Percentiles rank a stretch among this genome's conserved stretches.
phyloP scores from a whole-genome alignment of 2,888 invertebrate species.

The Drosophila putrida region DNA sequence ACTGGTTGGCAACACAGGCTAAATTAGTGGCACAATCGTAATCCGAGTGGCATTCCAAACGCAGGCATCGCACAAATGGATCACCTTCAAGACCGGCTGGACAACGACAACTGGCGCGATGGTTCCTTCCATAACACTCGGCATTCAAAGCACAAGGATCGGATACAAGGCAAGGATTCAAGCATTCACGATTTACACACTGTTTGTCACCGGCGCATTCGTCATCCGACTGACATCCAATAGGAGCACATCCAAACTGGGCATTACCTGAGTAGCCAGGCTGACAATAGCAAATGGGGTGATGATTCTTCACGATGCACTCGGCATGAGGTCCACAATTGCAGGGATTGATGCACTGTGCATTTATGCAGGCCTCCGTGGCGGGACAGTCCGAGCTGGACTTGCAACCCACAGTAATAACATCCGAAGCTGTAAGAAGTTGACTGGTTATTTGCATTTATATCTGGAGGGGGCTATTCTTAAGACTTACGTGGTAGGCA shows the following conservation, averaged over 20 bases:
- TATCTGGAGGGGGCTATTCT: rapidly evolving
- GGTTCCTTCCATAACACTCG: constrained; percentile 92
- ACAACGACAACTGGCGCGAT: constrained; percentile 93
- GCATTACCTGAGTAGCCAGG: constrained; percentile 95
- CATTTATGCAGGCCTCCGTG: constrained; percentile 93
- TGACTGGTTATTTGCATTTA: neutral
- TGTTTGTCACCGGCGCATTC: constrained; percentile 93
- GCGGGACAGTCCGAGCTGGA: constrained; percentile 93
- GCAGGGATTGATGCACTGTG: constrained; percentile 93
- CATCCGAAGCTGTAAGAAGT: constrained; percentile 86
- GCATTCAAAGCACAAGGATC: constrained; percentile 94
- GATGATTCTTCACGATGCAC: constrained; percentile 93
- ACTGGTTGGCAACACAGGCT: constrained; percentile 90
- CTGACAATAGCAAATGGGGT: constrained; percentile 93
- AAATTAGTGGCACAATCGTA: constrained; percentile 92
- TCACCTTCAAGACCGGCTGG: constrained; percentile 92
- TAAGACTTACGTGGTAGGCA: constrained; percentile 92
- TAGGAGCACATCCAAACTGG: constrained; percentile 91
- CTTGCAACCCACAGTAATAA: constrained; percentile 90
- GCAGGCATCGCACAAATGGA: constrained; percentile 91
- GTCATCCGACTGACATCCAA: constrained; percentile 93
- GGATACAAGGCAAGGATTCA: constrained; percentile 92
- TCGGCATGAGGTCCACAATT: constrained; percentile 94
- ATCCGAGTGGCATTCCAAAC: constrained; percentile 92
- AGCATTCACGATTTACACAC: constrained; percentile 93